Percentiles rank a stretch among this genome's conserved stretches.
phyloP scores from a whole-genome alignment of 23 tunicate genomes.

The Trididemnum miniatum region DNA sequence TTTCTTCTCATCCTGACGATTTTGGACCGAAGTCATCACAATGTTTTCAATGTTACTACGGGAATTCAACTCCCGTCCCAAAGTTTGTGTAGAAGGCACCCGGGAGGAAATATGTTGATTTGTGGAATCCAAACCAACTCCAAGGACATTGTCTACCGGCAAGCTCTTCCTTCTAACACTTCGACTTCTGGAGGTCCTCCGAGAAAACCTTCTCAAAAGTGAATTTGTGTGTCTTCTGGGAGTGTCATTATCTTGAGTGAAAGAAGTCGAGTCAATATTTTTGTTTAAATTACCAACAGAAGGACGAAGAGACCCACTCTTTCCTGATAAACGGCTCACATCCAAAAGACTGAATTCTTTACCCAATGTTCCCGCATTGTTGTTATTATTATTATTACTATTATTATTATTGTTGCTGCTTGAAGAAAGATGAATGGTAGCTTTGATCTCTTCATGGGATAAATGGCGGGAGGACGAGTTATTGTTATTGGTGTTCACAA shows the following conservation, averaged over 20 bases:
- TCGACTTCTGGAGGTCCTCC: constrained; percentile 37
- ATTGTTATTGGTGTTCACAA: constrained; percentile 45
- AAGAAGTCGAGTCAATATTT: not conserved
- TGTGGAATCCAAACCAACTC: constrained; percentile 26
- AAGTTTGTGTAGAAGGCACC: not conserved
- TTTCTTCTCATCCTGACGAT: constrained; percentile 22
- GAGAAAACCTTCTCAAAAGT: constrained; percentile 63
- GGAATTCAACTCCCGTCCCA: not conserved
- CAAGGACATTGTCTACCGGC: constrained; percentile 62
- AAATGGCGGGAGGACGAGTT: constrained; percentile 16
- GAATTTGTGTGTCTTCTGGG: constrained; percentile 48
- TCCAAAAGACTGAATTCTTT: not conserved
- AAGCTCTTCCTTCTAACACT: constrained; percentile 55
- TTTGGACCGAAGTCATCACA: constrained; percentile 40
- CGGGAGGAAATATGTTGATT: not conserved
- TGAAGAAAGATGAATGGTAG: constrained; percentile 18
- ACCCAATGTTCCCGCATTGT: not conserved
- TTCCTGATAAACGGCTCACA: not conserved
- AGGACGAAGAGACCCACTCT: not conserved
- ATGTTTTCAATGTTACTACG: constrained; percentile 14
- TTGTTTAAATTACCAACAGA: not conserved
- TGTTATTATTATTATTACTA: not conserved
- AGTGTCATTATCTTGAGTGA: not conserved
- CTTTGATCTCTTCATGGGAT: constrained; percentile 44
- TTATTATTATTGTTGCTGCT: constrained; percentile 35